Base-by-base conservation (phyloP, 1,140 invertebrate species). In the Drosophila grimshawi region DNA sequence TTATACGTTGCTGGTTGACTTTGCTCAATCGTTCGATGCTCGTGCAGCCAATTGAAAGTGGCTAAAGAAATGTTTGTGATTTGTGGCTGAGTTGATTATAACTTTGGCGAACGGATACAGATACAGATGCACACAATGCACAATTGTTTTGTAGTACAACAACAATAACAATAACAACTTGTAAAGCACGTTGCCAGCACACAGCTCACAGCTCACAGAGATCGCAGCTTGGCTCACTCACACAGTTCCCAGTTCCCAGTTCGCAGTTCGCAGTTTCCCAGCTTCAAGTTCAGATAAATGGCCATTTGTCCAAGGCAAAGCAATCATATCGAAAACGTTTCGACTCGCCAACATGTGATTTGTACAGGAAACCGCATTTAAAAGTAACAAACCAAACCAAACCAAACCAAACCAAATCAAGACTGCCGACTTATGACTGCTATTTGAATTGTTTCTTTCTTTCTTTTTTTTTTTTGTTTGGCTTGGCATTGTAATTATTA, bases 291-390 rank as follows among this genome's bases (percentile, higher is more conserved):
- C 52, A 61, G 70, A 49, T 73, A 73, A 73, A 73, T 73, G 70
- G 39, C 70, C 70, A 74, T 74, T 74, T 74, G 71, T 74, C 52
- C 56, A 61, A 51, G 65, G 41, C 33, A 56, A 68, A 64, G 80
- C 80, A 80, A 78, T 57, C 80, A 79, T 71, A 82, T 66, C 80
- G 71, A 75, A 80, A 83, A 80, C 56, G 70, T 55, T 69, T 76
- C 76, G 64, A 71, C 52, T 83, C 51, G 46, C 68, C 68, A 64
- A 52, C 66, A 71, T 81, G 63, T 86, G 83, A 89, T 86, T 86
- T 86, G 76, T 83, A 83, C 83, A 88, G 83, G 85, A 88, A 88
- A 88, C 83, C 80, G 77, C 68, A 86, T 86, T 86, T 76, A 78
- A 78, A 43, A 49, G 45, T 46, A 59, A 69, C 65, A 73, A 60